These are phyloP conservation scores for Chrysomela aeneicollis DNA, from an alignment of 2,888 invertebrate species.

Conservation along the genomic window DNA sequence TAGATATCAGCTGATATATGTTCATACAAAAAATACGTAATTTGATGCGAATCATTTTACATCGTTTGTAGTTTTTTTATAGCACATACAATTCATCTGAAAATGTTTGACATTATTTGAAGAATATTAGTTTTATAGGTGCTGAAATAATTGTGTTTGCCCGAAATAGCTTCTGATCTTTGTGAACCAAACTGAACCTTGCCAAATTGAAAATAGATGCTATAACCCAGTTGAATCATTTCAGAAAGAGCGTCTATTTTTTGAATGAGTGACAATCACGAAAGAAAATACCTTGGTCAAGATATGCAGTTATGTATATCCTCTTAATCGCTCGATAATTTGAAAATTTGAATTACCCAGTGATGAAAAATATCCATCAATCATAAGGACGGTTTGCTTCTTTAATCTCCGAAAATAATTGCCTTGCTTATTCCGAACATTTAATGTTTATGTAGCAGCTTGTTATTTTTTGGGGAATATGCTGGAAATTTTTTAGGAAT, in stretches of 20 bases:
- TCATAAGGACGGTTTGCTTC: neutral
- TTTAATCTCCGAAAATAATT: neutral
- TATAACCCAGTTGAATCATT: constrained; percentile 52
- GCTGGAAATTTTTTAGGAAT: too few relatives aligned
- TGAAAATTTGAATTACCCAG: too few relatives aligned
- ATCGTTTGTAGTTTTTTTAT: too few relatives aligned
- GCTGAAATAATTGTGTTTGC: constrained; percentile 33
- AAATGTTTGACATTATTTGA: neutral
- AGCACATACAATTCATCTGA: neutral
- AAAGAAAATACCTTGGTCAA: neutral
- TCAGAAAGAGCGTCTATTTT: constrained; percentile 44
- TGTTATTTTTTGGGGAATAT: too few relatives aligned
- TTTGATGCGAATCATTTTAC: too few relatives aligned
- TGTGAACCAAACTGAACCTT: constrained; percentile 46
- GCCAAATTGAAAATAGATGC: constrained; percentile 51
- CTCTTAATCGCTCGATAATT: too few relatives aligned
- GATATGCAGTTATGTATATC: neutral
- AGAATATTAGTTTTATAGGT: neutral
- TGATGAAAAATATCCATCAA: too few relatives aligned
- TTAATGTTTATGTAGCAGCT: too few relatives aligned
- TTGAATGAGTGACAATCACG: constrained; percentile 21
- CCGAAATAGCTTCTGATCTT: constrained; percentile 35
- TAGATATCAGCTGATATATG: too few relatives aligned
- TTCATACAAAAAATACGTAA: too few relatives aligned
- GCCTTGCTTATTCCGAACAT: too few relatives aligned